phyloP scores from a whole-genome alignment of 2,888 invertebrate genomes.

The Himalopsyche tibetana region DNA sequence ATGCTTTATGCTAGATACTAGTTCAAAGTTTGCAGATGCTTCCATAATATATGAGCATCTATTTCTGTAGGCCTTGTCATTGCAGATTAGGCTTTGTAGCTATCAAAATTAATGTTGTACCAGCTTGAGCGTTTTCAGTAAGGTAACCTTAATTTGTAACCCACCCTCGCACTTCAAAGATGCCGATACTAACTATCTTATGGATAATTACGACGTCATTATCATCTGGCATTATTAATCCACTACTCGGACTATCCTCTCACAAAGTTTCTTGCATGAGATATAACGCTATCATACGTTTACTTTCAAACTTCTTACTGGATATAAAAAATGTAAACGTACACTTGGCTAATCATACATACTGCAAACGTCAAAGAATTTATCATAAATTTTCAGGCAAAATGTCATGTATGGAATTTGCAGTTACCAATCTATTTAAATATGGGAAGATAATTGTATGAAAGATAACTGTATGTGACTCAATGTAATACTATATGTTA shows the following conservation, averaged over 20 bases:
- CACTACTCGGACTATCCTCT: neutral
- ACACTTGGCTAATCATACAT: no score
- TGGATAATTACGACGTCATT: slow-evolving; percentile 8
- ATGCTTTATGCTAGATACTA: neutral
- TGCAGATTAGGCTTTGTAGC: slow-evolving; percentile 26
- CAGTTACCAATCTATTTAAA: no score
- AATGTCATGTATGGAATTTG: no score
- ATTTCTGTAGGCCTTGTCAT: slow-evolving; percentile 34
- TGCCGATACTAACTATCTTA: slow-evolving; percentile 27
- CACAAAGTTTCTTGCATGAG: no score
- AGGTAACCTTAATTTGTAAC: slow-evolving; percentile 30
- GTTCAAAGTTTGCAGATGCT: slow-evolving; percentile 25
- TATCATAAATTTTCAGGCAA: no score
- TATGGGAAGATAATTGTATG: no score
- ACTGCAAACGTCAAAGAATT: no score
- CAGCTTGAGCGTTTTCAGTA: slow-evolving; percentile 31
- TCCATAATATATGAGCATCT: slow-evolving; percentile 31
- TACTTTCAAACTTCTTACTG: no score
- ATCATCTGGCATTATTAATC: slow-evolving; percentile 26
- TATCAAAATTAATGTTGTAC: slow-evolving; percentile 34
- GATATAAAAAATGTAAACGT: no score
- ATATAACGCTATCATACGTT: no score
- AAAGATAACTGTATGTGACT: no score
- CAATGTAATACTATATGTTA: no score
- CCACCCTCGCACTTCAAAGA: slow-evolving; percentile 24